Percentiles rank a stretch among this genome's conserved stretches.
Evolutionary conservation across 2,888 invertebrate species (phyloP).

Genomic region (Hirtodrosophila trivittata): DNA sequence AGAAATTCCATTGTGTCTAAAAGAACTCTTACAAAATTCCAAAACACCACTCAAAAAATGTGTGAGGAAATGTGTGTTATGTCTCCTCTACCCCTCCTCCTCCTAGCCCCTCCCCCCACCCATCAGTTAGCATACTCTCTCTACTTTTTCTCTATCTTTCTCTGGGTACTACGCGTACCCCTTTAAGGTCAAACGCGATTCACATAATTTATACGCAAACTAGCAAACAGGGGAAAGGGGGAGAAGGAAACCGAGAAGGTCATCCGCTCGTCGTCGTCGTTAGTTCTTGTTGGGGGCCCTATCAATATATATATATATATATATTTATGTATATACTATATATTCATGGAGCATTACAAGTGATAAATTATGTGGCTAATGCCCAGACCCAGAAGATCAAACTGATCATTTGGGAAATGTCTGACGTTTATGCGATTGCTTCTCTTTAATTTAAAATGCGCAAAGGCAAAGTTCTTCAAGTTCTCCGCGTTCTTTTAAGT

Average conservation of each 20-base stretch:
- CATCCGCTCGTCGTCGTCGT: conserved; percentile 6
- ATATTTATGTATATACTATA: conserved; percentile 10
- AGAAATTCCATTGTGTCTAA: conserved; percentile 36
- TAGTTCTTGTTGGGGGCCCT: conserved; percentile 13
- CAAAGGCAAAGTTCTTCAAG: conserved; percentile 22
- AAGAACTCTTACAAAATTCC: conserved; percentile 67
- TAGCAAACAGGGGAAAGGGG: conserved; percentile 18
- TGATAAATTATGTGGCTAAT: conserved; percentile 71
- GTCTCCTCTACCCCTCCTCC: not conserved
- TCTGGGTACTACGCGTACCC: conserved; percentile 5
- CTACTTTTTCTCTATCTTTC: conserved; percentile 11
- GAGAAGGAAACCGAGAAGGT: conserved; percentile 37
- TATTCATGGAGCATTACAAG: conserved; percentile 21
- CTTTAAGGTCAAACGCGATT: conserved; percentile 55
- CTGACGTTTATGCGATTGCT: conserved; percentile 24
- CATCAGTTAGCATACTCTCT: not conserved
- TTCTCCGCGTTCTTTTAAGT: not conserved
- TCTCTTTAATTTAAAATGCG: conserved; percentile 51
- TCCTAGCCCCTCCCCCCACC: not conserved
- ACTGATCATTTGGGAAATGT: conserved; percentile 49
- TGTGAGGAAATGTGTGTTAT: conserved; percentile 47
- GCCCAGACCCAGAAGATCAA: conserved; percentile 50
- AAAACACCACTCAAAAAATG: conserved; percentile 43
- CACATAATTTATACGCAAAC: conserved; percentile 33
- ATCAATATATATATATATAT: conserved; percentile 28